Evolutionary conservation across 2,888 invertebrate genomes (phyloP).

Genomic region (Lasius fuliginosus): DNA sequence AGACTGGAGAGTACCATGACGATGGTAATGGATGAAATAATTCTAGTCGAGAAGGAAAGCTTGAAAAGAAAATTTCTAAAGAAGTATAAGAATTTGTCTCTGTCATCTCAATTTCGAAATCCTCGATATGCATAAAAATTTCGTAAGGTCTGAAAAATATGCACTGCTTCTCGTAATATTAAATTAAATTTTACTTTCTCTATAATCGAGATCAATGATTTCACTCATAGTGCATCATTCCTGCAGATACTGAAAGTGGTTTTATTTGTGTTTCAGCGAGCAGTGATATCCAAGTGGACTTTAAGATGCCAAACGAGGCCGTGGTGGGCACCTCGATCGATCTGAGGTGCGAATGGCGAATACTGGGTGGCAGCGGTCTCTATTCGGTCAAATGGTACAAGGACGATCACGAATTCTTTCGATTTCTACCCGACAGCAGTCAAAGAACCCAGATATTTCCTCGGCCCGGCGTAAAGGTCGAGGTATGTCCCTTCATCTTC

Average conservation of each 20-base stretch:
- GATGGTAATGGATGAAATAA: not conserved
- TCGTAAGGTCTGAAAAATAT: not conserved
- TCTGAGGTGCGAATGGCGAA: constrained; percentile 78
- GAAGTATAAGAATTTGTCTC: too few relatives aligned
- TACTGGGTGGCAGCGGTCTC: constrained; percentile 72
- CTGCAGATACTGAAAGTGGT: not conserved
- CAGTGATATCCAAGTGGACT: constrained; percentile 75
- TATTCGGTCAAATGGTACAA: constrained; percentile 84
- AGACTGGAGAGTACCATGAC: not conserved
- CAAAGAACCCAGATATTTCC: constrained; percentile 76
- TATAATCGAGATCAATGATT: not conserved
- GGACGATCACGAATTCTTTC: constrained; percentile 82
- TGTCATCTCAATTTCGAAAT: not conserved
- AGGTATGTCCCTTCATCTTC: constrained; percentile 74
- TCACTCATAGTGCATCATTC: not conserved
- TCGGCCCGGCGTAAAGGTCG: constrained; percentile 78
- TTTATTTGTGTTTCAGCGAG: constrained; percentile 58
- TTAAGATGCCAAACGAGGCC: constrained; percentile 78
- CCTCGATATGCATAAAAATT: not conserved
- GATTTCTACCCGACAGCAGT: constrained; percentile 77
- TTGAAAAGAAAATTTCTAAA: not conserved
- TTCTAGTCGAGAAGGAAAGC: not conserved
- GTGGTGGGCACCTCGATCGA: constrained; percentile 74
- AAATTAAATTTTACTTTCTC: not conserved
- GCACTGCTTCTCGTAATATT: too few relatives aligned